Base-by-base conservation (phyloP, 1,140 invertebrate species). In the Cydia strobilella region DNA sequence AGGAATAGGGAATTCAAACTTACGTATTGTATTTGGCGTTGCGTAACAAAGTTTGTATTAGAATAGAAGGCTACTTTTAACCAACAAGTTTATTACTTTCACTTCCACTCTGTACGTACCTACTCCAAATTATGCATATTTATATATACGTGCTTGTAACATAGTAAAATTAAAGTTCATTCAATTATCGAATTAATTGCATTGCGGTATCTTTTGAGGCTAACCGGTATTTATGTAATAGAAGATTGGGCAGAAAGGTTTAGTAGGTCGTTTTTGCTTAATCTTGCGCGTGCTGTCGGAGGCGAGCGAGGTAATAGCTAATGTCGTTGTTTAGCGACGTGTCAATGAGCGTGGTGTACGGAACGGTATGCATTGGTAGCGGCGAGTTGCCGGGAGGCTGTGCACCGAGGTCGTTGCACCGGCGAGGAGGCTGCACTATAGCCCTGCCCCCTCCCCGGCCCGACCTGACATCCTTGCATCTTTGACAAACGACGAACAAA, bases 361-460 rank as follows among this genome's bases (percentile, higher is more conserved):
- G 76, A 80, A 76, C 82, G 77, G 79, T 77, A 79, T 80, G 85
- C 80, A 83, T 83, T 82, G 82, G 82, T 75, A 73, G 42, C 77
- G 73, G 51, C 77, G 75, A 73, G 74, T 76, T 73, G 74, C 65
- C 72, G 77, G 59, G 78, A 88, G 84, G 81, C 82, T 86, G 83
- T 76, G 85, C 84, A 80, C 77, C 76, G 86, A 84, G 90, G 90
- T 91, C 90, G 85, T 85, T 90, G 90, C 82, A 84, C 86, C 77
- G 74, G 79, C 77, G 82, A 85, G 86, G 83, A 88, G 79, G 82
- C 84, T 88, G 87, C 87, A 86, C 85, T 85, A 81, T 80, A 82
- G 79, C 84, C 80, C 83, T 81, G 81, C 71, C 82, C 81, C 75
- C 77, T 82, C 72, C 77, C 73, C 76, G 74, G 75, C 80, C 75